Evolutionary conservation across 2,113 vertebrate species (phyloP).

Genomic region (Pluvialis apricaria): DNA sequence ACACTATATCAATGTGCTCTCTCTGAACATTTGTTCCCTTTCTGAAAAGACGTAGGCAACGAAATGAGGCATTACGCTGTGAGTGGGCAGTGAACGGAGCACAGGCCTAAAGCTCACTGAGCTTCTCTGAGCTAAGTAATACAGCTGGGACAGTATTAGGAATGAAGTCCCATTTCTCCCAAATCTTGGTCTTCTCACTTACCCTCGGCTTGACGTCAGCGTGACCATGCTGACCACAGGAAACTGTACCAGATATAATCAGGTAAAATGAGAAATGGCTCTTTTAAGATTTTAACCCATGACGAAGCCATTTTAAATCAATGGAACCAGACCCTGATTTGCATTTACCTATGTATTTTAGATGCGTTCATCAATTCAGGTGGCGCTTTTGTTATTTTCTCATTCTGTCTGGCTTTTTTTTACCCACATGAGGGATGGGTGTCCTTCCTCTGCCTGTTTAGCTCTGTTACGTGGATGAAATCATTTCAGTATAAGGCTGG

Average conservation of each 20-base stretch:
- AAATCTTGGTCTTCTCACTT: neutral
- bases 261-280: neutral
- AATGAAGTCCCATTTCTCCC: neutral
- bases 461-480: neutral
- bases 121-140: neutral
- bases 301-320: neutral
- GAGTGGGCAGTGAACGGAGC: neutral
- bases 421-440: accelerated
- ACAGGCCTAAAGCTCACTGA: neutral
- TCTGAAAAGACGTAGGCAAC: neutral
- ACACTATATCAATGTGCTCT: accelerated
- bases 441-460: neutral
- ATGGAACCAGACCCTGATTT: neutral
- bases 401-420: neutral
- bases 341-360: neutral
- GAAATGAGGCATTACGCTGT: accelerated
- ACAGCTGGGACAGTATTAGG: neutral
- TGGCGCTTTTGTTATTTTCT: neutral
- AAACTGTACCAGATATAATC: neutral
- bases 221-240: neutral
- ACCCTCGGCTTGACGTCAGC: neutral
- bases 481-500: neutral
- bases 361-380: neutral
- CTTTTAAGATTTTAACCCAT: neutral
- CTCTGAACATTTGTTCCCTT: neutral